Evolutionary conservation across 1,140 invertebrate species (phyloP), one percentile per base, ranked within the genome.

Genomic region (Augochlora pura): DNA sequence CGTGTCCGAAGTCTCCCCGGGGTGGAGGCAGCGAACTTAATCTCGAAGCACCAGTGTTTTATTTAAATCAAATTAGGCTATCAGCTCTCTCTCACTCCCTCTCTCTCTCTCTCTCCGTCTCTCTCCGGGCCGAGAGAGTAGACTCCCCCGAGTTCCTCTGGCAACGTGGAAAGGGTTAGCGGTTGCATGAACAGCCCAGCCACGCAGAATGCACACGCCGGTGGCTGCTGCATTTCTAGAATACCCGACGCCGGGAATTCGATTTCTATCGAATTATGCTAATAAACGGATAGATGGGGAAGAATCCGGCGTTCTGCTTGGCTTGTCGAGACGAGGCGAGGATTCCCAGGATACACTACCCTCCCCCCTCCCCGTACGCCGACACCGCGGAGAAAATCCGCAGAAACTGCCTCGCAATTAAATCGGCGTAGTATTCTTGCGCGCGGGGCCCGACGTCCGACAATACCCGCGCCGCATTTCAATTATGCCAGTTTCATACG

Each of bases 251-350:
- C 23, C 25, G 21, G 57, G 46, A 77, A 77, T 77, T 77, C 76
- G 68, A 77, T 71, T 72, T 71, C 76, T 25, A 71, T 71, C 38
- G 76, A 71, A 77, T 77, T 77, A 71, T 77, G 59, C 67, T 77
- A 77, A 77, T 77, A 77, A 77, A 77, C 16, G 60, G 57, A 18
- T 21, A 38, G 54, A 59, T 59, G n/a, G 16, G 10, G 70, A 77
- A 62, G 67, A 77, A 77, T 71, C 49, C 27, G n/a, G 42, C 57
- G 9, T 52, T 18, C 42, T 8, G 42, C 14, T 16, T 4, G 27
- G 42, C 0, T 8, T 21, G 12, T 12, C 8, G 42, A 10, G 16
- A 52, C 18, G 23, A n/a, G 12, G 14, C 2, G 49, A 52, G 49
- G 49, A 16, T 16, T 52, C 6, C 49, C 16, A 21, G 14, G 49